Base-by-base conservation (phyloP, 2,113 vertebrate genomes). In the Argyrosomus japonicus region DNA sequence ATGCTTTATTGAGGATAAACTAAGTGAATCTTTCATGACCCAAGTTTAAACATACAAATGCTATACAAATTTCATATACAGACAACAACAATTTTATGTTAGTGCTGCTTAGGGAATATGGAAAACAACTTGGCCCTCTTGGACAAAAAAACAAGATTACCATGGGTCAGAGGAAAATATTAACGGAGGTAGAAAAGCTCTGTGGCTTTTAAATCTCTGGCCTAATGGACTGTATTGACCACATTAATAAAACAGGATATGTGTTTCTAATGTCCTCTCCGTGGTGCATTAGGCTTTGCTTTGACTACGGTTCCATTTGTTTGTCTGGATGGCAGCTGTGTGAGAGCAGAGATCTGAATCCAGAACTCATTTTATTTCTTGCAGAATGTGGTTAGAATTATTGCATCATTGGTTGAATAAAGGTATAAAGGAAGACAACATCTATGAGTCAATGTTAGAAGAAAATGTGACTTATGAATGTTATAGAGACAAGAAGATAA, bases 181-280 rank as follows among this genome's bases (percentile, higher is more conserved):
- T 92, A 93, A 92, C 93, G 93, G 92, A 87, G 81, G 77, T 75
- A 63, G 73, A 81, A 88, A 75, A 84, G 87, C 87, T 88, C 76
- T 80, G 86, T 89, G 90, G 91, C 91, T 92, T 93, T 92, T 89
- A 94, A 92, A 93, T 93, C 91, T 85, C 70, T 82, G 82, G 83
- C 86, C 92, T 94, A 94, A 94, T 94, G 93, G 93, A 93, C 92
- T 92, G 91, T 93, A 93, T 93, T 94, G 93, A 93, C 92, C 91
- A 85, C 92, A 94, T 94, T 91, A 93, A 94, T 94, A 93, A 94
- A 93, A 94, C 91, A 94, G 92, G 92, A 94, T 93, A 87, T 92
- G 90, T 93, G 91, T 93, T 94, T 92, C 91, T 93, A 93, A 93
- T 93, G 92, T 92, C 88, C 83, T 93, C 82, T 90, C 88, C 68